Evolutionary conservation across 1,140 invertebrate species (phyloP), one percentile per base, ranked within the genome.

Genomic region (Macrobrachium nipponense): DNA sequence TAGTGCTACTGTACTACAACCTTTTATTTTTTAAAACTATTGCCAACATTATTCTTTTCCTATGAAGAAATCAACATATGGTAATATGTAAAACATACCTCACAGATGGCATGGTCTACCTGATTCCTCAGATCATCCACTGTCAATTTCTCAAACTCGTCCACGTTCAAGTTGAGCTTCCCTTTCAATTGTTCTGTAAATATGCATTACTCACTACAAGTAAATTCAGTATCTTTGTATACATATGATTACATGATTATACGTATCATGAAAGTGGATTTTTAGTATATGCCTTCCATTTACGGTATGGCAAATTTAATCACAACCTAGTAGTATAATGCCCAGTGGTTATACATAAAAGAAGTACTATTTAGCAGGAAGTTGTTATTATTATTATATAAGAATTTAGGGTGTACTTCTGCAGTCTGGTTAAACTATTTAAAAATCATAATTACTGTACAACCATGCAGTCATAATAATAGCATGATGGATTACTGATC

Each of bases 61-160:
- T 15, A 79, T 14, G 14, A 62, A 17, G 7, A 79, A 15, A 18
- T 14, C 44, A 18, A 84, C 27, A 18, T 60, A 12, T 20, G 5
- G 59, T 18, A n/a, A 27, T 14, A 23, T 18, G 44, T 15, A 62
- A 12, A 76, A 64, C 85, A 72, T 89, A 93, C 93, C 91, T 94
- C 92, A 87, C 91, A 91, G 60, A 94, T 91, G 36, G 93, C 93
- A 86, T 92, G 90, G 86, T 94, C 93, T 8, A 94, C 93, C 81
- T 93, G 91, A 73, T 91, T 89, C 80, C 92, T 90, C 8, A 94
- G 88, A 75, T 94, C 93, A 81, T 93, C 92, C 5, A 92, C 89
- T 72, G 91, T 90, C 27, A 92, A 86, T 78, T 91, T 90, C 80
- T 93, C 92, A 85, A 94, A 90, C 85, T 94, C 91, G 83, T 94